These are phyloP conservation scores for Drosophila burlai DNA, from an alignment of 1,140 invertebrate genomes.

Conservation along the genomic window DNA sequence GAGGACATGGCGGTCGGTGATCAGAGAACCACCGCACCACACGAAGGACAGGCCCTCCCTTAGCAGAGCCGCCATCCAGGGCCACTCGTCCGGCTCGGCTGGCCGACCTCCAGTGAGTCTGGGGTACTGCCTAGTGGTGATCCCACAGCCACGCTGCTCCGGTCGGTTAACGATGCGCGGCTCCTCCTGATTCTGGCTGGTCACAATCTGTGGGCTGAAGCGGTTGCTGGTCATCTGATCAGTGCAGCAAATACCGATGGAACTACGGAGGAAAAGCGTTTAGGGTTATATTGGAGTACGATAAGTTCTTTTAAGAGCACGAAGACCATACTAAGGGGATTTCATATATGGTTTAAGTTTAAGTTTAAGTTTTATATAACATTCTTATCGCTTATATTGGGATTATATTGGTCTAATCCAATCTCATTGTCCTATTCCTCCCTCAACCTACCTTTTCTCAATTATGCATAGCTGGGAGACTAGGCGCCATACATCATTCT, in stretches of 20 bases:
- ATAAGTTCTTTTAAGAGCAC: neutral
- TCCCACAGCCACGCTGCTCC: slow-evolving; percentile 88
- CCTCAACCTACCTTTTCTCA: slow-evolving; percentile 86
- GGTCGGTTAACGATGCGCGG: slow-evolving; percentile 69
- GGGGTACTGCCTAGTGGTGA: slow-evolving; percentile 87
- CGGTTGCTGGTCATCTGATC: slow-evolving; percentile 55
- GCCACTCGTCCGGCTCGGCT: slow-evolving; percentile 90
- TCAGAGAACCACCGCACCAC: slow-evolving; percentile 92
- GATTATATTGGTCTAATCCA: neutral
- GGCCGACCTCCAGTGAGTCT: slow-evolving; percentile 88
- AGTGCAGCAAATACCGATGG: slow-evolving; percentile 84
- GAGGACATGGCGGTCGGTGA: slow-evolving; percentile 91
- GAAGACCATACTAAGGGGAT: too few relatives aligned
- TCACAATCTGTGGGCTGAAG: slow-evolving; percentile 69
- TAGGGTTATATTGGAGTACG: neutral
- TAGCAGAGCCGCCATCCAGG: slow-evolving; percentile 92
- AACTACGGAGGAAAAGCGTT: slow-evolving; percentile 20
- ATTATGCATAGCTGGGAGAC: slow-evolving; percentile 90
- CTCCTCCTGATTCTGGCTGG: slow-evolving; percentile 20
- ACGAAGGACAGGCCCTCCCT: slow-evolving; percentile 85
- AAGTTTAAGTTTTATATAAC: too few relatives aligned
- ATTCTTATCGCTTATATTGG: too few relatives aligned
- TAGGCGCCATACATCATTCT: slow-evolving; percentile 86
- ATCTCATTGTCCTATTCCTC: neutral
- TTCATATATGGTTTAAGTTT: too few relatives aligned